Conservation (phyloP, 2,888 invertebrate genomes). For the Fragum sueziense region DNA sequence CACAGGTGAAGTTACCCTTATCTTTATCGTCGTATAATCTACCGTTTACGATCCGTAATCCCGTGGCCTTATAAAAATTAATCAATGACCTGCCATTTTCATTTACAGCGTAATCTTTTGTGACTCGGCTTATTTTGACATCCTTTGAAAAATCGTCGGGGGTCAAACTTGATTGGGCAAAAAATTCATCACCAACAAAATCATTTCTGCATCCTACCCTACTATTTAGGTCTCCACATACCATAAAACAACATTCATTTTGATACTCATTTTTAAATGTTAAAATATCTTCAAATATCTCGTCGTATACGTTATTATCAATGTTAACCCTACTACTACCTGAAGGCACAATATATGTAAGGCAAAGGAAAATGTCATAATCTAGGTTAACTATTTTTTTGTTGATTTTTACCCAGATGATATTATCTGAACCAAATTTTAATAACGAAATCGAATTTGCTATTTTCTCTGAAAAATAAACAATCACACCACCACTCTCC, state of each 20-base stretch:
- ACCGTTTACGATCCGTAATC: slow-evolving; percentile 34
- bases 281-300: slow-evolving; percentile 15
- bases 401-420: too few species aligned
- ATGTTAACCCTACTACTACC: too few species aligned
- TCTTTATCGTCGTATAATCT: slow-evolving; percentile 6
- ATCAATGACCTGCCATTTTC: slow-evolving; percentile 14
- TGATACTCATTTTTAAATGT: background rate
- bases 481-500: too few species aligned
- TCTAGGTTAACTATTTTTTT: too few species aligned
- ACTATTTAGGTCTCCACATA: slow-evolving; percentile 12
- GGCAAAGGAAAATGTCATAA: too few species aligned
- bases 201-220: slow-evolving; percentile 3
- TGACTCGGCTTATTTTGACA: background rate
- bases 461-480: too few species aligned
- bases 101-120: slow-evolving; percentile 20
- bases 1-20: slow-evolving; percentile 28
- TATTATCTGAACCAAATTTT: too few species aligned
- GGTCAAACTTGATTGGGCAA: background rate
- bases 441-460: too few species aligned
- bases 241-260: slow-evolving; percentile 3
- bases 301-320: too few species aligned
- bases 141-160: background rate
- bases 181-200: slow-evolving; percentile 15
- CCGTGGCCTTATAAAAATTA: slow-evolving; percentile 21
- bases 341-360: too few species aligned